Percentiles rank a stretch among this genome's conserved stretches.
phyloP scores from a whole-genome alignment of 2,888 invertebrate species.

The Hydropsyche betteni region DNA sequence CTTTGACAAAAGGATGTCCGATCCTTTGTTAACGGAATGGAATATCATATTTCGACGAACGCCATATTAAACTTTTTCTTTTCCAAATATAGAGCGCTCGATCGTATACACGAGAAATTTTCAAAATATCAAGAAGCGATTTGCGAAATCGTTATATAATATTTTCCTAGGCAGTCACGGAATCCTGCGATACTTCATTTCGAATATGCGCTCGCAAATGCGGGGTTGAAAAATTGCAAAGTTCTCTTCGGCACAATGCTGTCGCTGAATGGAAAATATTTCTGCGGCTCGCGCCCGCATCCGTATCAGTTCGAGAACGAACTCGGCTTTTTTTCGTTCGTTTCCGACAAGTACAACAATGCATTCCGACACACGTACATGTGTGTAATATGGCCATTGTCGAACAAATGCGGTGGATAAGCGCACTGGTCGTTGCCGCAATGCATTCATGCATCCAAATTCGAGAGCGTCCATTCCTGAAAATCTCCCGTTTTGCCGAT shows the following conservation, averaged over 20 bases:
- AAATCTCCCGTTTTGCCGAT: not conserved
- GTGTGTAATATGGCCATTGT: not conserved
- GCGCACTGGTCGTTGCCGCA: conserved; percentile 6
- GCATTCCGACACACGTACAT: not conserved
- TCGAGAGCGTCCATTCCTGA: conserved; percentile 19
- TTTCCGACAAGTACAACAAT: conserved; percentile 34
- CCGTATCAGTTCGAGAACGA: conserved; percentile 28
- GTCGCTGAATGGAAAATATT: conserved; percentile 34
- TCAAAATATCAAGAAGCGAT: not conserved
- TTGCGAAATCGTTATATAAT: not conserved
- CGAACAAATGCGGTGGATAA: conserved; percentile 19
- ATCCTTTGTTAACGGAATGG: conserved; percentile 14
- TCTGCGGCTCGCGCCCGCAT: conserved; percentile 21
- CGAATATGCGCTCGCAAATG: not conserved
- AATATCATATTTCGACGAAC: not conserved
- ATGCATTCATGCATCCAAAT: conserved; percentile 11
- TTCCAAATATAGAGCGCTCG: too few relatives aligned
- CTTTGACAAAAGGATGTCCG: conserved; percentile 30
- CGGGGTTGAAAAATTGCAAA: conserved; percentile 26
- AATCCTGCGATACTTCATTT: conserved; percentile 9
- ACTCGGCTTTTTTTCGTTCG: not conserved
- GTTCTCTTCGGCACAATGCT: conserved; percentile 3
- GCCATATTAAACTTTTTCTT: not conserved
- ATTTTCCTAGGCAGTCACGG: not conserved
- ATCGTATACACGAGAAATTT: too few relatives aligned